A percentile compares a stretch with the other conserved stretches of the same genome.
Conservation (phyloP, 1,140 invertebrate species). For the Drosophila setifemur region DNA sequence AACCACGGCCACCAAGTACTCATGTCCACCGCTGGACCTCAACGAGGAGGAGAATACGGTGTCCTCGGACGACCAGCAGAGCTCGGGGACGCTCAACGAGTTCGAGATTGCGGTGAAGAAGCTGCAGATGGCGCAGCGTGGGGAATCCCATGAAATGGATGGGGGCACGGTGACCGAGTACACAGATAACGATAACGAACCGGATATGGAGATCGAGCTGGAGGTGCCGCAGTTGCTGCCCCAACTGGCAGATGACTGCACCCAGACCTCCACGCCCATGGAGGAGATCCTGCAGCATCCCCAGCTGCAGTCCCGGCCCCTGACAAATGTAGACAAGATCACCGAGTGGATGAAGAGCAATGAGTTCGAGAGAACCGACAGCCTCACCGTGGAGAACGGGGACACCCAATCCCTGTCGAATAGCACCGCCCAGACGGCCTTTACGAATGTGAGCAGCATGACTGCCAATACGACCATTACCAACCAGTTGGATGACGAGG, state of each 20-base stretch:
- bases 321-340: constrained; percentile 74
- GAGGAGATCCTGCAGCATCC: constrained; percentile 70
- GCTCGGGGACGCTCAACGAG: constrained; percentile 73
- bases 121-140: constrained; percentile 45
- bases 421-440: constrained; percentile 63
- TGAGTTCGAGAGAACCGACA: constrained; percentile 77
- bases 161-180: constrained; percentile 59
- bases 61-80: constrained; percentile 74
- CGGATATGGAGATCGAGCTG: constrained; percentile 70
- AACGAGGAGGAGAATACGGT: constrained; percentile 70
- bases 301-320: constrained; percentile 48
- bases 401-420: constrained; percentile 56
- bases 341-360: constrained; percentile 79
- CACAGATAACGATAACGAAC: constrained; percentile 66
- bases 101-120: constrained; percentile 63
- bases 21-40: constrained; percentile 60
- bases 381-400: constrained; percentile 73
- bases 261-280: constrained; percentile 77
- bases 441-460: constrained; percentile 65
- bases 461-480: constrained; percentile 74
- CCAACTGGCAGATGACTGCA: constrained; percentile 63
- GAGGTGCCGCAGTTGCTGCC: constrained; percentile 68
- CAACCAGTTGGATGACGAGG: constrained; percentile 78
- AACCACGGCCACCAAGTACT: constrained; percentile 76
- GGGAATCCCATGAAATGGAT: constrained; percentile 54